Evolutionary conservation across 2,888 invertebrate genomes (phyloP), one percentile per base, ranked within the genome.

Genomic region (Cosmopolites sordidus): DNA sequence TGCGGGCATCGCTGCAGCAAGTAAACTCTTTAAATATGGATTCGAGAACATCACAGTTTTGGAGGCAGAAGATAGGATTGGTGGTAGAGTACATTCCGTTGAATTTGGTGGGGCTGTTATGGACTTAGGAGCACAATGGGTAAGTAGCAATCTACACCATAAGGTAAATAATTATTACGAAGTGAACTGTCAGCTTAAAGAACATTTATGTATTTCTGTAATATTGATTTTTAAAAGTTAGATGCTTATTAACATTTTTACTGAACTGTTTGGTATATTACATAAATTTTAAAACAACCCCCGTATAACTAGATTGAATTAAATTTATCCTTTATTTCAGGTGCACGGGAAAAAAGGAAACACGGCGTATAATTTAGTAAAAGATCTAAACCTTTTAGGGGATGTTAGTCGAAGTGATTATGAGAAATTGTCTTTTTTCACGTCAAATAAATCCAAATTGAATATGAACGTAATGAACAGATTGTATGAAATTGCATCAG

Each of bases 1-100:
- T 14, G 70, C 81, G 15, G 82, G 82, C n/a, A 72, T 81, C 42
- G 76, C 80, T n/a, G 79, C 80, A n/a, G 79, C 79, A 6, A 69
- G 73, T 8, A 71, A 71, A 56, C 65, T 82, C 6, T 54, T 75
- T 1, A 70, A 76, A 60, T 72, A 70, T 59, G 76, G 76, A 16
- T 66, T 77, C 11, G 63, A 66, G 29, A 71, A 79, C 63, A 62
- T 83, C 4, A 73, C 67, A 8, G 70, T 83, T 53, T 67, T 73
- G 42, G 74, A 74, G 62, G 74, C 73, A 9, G 70, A 71, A 61
- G 65, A 69, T 53, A 64, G 73, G 30, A 70, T 73, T 17, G 74
- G 73, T 4, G 75, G 75, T 14, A 59, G 75, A 51, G 58, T 72
- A 14, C 40, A 67, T 49, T 68, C 67, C 1, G 62, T 66, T 6